Evolutionary conservation across 2,113 vertebrate genomes (phyloP).

Genomic region (Uria aalge): DNA sequence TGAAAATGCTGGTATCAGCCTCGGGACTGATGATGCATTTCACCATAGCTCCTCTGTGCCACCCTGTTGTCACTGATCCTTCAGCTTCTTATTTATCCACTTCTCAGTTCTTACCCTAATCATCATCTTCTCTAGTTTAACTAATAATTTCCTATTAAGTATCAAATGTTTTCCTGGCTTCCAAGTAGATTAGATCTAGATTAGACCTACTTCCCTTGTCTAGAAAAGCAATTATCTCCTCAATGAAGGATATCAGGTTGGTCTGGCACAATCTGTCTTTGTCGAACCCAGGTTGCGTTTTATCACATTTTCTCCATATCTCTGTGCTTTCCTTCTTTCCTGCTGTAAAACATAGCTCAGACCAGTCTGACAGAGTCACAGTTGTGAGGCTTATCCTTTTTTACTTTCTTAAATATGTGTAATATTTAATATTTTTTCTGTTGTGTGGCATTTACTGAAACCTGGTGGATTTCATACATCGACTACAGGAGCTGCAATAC

Average conservation of each 20-base stretch:
- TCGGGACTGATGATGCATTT: not conserved
- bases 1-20: not conserved
- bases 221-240: constrained; percentile 24
- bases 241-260: not conserved
- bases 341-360: not conserved
- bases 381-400: not conserved
- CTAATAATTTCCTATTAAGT: not conserved
- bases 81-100: not conserved
- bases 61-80: not conserved
- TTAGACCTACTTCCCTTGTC: not conserved
- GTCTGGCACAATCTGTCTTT: not conserved
- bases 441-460: not conserved
- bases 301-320: not conserved
- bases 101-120: not conserved
- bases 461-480: not conserved
- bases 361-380: not conserved
- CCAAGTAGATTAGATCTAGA: not conserved
- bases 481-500: not conserved
- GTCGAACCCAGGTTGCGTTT: not conserved
- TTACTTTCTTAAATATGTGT: not conserved
- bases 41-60: not conserved
- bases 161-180: not conserved
- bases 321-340: not conserved
- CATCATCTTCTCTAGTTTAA: not conserved
- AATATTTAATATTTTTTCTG: not conserved